Conservation (phyloP, 2,797 vertebrate species). For the Manis crassicaudata region DNA sequence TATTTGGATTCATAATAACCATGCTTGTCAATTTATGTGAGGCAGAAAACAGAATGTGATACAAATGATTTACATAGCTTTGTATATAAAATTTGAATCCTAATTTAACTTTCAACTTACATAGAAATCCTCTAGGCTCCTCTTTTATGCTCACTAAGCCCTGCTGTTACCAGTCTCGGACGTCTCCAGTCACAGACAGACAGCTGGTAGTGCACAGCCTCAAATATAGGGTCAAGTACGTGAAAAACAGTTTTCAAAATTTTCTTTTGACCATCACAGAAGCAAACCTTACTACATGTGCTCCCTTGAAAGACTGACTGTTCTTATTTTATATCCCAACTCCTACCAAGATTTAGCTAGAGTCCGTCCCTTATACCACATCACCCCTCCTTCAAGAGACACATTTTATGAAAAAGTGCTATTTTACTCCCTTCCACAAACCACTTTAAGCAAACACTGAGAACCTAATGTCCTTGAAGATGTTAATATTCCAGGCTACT, state of each 20-base stretch:
- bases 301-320: background rate
- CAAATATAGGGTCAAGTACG: background rate
- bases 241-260: slow-evolving; percentile 1
- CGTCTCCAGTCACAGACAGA: background rate
- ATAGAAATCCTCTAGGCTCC: background rate
- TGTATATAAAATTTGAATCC: slow-evolving; percentile 14
- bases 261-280: background rate
- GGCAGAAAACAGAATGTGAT: background rate
- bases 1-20: background rate
- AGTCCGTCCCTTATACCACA: background rate
- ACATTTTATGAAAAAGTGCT: background rate
- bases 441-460: slow-evolving; percentile 39
- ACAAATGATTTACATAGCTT: background rate
- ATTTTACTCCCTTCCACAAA: background rate
- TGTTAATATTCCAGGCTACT: slow-evolving; percentile 56
- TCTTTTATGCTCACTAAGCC: background rate
- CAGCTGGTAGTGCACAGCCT: background rate
- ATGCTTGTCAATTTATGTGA: background rate
- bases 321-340: background rate
- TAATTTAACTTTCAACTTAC: background rate
- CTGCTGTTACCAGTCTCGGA: background rate
- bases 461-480: slow-evolving; percentile 32
- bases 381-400: background rate
- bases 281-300: background rate
- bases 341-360: background rate